A percentile compares a stretch with the other conserved stretches of the same genome.
Conservation (phyloP, 2,113 vertebrate genomes). For the Mobula birostris region DNA sequence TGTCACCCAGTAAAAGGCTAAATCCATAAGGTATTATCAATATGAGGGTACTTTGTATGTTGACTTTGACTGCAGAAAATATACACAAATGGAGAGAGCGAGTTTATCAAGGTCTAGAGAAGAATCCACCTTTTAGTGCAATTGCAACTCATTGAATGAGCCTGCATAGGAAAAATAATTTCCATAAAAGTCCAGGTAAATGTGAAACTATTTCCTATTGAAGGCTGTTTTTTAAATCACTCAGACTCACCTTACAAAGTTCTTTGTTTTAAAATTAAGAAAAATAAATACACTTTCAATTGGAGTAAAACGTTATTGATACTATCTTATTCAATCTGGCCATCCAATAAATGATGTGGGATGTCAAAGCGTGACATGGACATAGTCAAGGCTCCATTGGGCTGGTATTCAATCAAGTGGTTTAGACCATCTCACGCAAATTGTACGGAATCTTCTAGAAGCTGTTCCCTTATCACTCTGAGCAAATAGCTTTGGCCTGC, state of each 20-base stretch:
- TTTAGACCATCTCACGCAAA: constrained; percentile 42
- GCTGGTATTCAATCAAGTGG: constrained; percentile 39
- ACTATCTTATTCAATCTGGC: background rate
- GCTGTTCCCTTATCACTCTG: constrained; percentile 46
- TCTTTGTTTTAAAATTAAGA: background rate
- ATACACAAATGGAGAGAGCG: no score
- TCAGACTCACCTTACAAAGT: background rate
- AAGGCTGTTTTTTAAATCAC: background rate
- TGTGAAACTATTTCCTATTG: background rate
- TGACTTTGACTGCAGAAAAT: background rate
- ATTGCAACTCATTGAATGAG: no score
- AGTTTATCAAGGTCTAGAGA: no score
- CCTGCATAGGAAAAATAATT: background rate
- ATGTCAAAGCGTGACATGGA: constrained; percentile 14
- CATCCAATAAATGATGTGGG: background rate
- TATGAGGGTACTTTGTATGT: background rate
- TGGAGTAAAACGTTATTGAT: background rate
- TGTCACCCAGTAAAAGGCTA: background rate
- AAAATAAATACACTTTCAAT: background rate
- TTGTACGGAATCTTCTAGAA: constrained; percentile 44
- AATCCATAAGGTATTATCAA: background rate
- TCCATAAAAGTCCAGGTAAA: background rate
- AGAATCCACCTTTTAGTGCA: no score
- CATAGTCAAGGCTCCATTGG: constrained; percentile 40
- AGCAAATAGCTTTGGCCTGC: constrained; percentile 51